These are phyloP conservation scores for Paedocypris micromegethes DNA, from an alignment of 2,797 vertebrate genomes.

Conservation along the genomic window DNA sequence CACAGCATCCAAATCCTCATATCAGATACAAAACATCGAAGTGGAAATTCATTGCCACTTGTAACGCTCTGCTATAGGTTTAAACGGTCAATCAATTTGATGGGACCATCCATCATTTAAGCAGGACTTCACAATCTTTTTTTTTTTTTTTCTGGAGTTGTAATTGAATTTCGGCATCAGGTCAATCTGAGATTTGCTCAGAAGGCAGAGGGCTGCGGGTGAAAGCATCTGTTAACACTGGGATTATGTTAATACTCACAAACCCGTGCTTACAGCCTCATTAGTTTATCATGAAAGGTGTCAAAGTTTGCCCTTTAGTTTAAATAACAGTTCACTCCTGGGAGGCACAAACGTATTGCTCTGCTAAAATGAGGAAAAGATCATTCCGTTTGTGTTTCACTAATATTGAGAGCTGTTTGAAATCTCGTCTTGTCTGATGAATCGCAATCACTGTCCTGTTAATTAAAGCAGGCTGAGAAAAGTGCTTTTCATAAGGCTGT, in stretches of 20 bases:
- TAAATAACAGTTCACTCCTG: conserved; percentile 20
- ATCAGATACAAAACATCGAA: background rate
- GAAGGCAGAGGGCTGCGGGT: conserved; percentile 15
- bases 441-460: conserved; percentile 1
- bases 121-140: background rate
- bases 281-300: conserved; percentile 34
- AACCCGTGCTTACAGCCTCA: conserved; percentile 23
- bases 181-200: conserved; percentile 46
- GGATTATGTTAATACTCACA: conserved; percentile 35
- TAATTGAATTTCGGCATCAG: conserved; percentile 37
- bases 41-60: background rate
- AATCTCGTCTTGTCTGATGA: conserved; percentile 13
- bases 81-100: background rate
- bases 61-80: background rate
- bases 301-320: conserved; percentile 28
- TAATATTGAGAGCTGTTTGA: conserved; percentile 5
- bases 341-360: conserved; percentile 19
- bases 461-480: conserved; percentile 6
- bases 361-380: conserved; percentile 23
- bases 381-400: conserved; percentile 8
- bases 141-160: conserved; percentile 24
- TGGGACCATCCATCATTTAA: conserved; percentile 8
- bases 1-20: background rate
- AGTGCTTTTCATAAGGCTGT: background rate
- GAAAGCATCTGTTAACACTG: conserved; percentile 36